A percentile compares a stretch with the other conserved stretches of the same genome.
Evolutionary conservation across 2,113 vertebrate genomes (phyloP).

Genomic region (Eonycteris spelaea): DNA sequence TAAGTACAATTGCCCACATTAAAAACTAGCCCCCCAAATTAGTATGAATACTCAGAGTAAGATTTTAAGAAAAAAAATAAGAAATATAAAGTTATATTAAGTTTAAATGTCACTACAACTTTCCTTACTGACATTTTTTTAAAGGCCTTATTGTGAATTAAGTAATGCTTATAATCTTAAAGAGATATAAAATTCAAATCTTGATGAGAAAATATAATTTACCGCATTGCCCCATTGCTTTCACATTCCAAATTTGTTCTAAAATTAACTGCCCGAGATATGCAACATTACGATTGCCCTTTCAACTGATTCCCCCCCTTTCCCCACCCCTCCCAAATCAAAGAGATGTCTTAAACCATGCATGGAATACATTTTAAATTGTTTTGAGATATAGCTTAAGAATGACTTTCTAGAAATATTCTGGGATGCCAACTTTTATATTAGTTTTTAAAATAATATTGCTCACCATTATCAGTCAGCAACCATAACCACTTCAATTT

Average conservation of each 20-base stretch:
- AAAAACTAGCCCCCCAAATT: neutral
- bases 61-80: neutral
- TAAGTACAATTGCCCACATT: constrained; percentile 66
- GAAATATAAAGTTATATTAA: neutral
- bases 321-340: neutral
- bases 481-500: neutral
- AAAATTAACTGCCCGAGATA: neutral
- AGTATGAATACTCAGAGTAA: constrained; percentile 20
- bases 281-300: neutral
- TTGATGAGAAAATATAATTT: neutral
- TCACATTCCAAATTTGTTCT: neutral
- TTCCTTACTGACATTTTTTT: neutral
- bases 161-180: neutral
- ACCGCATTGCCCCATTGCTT: neutral
- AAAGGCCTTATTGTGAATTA: neutral
- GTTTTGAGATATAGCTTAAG: neutral
- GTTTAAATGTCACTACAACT: neutral
- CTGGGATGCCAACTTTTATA: neutral
- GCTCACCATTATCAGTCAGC: neutral
- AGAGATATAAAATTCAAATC: neutral
- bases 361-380: neutral
- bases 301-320: neutral
- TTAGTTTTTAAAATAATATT: neutral
- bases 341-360: neutral
- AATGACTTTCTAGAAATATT: neutral